phyloP scores from a whole-genome alignment of 2,113 vertebrate species.

The Festucalex cinctus region DNA sequence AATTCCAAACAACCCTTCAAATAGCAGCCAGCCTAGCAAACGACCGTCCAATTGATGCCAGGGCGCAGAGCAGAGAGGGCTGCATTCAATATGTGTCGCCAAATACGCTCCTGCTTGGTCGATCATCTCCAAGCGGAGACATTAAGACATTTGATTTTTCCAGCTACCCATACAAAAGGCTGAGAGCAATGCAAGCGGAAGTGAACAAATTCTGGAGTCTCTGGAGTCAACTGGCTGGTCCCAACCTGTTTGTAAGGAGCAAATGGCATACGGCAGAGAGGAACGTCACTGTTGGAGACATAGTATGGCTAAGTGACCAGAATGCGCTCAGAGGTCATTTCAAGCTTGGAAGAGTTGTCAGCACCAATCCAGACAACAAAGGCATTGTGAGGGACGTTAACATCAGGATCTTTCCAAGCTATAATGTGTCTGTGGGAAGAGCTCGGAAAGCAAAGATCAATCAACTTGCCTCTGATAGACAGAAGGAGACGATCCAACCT shows the following conservation, averaged over 20 bases:
- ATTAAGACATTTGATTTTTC: background rate
- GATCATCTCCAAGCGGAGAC: too few relatives aligned
- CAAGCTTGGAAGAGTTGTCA: background rate
- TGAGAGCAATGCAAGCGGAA: background rate
- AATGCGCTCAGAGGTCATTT: background rate
- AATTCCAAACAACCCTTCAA: background rate
- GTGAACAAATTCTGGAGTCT: background rate
- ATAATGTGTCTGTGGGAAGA: too few relatives aligned
- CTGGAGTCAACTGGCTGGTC: background rate
- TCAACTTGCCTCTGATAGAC: too few relatives aligned
- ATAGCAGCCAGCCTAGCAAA: background rate
- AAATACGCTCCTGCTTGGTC: too few relatives aligned
- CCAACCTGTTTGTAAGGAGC: background rate
- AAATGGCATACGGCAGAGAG: background rate
- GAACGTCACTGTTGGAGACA: background rate
- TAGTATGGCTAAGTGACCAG: background rate
- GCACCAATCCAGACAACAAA: background rate
- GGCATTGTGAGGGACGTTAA: background rate
- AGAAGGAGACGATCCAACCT: too few relatives aligned
- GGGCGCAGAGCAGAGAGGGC: background rate
- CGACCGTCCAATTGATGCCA: background rate
- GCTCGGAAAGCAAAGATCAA: too few relatives aligned
- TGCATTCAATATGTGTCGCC: background rate
- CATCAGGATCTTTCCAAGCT: background rate
- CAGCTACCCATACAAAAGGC: background rate